Evolutionary conservation across 2,888 invertebrate species (phyloP), one percentile per base, ranked within the genome.

Genomic region (Cosmia pyralina): DNA sequence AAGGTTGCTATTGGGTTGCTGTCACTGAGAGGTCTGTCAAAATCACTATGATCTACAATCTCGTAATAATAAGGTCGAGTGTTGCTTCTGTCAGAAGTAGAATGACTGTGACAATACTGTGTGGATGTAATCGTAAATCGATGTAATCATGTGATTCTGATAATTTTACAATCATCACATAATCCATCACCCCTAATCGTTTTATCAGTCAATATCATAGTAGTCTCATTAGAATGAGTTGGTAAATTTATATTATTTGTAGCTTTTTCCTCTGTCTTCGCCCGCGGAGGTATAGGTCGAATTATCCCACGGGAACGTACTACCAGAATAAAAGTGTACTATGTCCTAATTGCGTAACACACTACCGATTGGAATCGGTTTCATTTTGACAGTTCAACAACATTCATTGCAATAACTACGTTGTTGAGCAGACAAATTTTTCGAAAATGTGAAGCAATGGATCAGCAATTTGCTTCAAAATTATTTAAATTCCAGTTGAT

Each of bases 61-160:
- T 57, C 57, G 57, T 57, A 57, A 10, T 19, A 57, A 57, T 57
- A 57, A 57, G 57, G 57, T 57, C 57, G 57, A 57, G 34, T 57
- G 57, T 57, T 57, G 57, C 57, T 57, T 34, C 34, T 34, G 57
- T 8, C 34, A 57, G 10, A 10, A 17, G 57, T 57, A 19, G 17
- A 57, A 10, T 57, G 2, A 34, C 10, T 57, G 10, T 57, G 57
- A 34, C 5, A 17, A 1, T 10, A 5, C 1, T 19, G 17, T 19
- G 17, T 10, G 5, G 10, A 17, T 34, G 57, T 34, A 34, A 57
- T 57, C 57, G 57, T 34, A 2, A 1, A 34, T 5, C 10, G 57
- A 34, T 57, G 57, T 19, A 10, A 34, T 57, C 57, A 57, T 1
- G 17, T 10, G 17, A 17, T 57, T 57, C 57, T 57, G 34, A 57